A percentile compares a stretch with the other conserved stretches of the same genome.
These are phyloP conservation scores for Pteruthius melanotis DNA, from an alignment of 2,113 vertebrate species.

Conservation along the genomic window DNA sequence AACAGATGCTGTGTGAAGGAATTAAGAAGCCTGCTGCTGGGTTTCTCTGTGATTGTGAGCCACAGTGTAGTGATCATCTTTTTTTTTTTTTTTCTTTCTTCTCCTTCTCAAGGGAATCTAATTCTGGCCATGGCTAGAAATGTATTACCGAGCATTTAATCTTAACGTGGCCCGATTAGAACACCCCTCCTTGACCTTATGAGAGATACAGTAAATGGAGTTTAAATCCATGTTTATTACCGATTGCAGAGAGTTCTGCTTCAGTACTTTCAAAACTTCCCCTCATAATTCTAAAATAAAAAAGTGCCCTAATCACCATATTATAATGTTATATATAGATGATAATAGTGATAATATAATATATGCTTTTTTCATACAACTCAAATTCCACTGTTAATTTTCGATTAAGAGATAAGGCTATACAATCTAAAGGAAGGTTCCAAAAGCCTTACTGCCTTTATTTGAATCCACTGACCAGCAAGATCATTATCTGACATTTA, in stretches of 20 bases:
- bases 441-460: not conserved
- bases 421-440: not conserved
- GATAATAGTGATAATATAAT: not conserved
- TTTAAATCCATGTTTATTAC: not conserved
- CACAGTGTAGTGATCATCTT: not conserved
- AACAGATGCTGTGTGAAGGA: not conserved
- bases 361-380: not conserved
- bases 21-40: not conserved
- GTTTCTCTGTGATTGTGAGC: not conserved
- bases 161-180: not conserved
- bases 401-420: not conserved
- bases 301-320: not conserved
- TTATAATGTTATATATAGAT: not conserved
- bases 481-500: not conserved
- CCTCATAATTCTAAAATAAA: not conserved
- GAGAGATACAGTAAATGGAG: not conserved
- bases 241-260: not conserved
- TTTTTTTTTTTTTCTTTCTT: not conserved
- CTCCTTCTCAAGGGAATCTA: not conserved
- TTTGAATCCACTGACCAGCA: not conserved
- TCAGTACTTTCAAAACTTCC: not conserved
- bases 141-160: not conserved
- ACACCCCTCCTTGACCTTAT: not conserved
- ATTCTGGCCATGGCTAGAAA: not conserved
- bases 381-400: not conserved